phyloP scores from a whole-genome alignment of 2,888 invertebrate species.

The Pyrocoelia pectoralis region DNA sequence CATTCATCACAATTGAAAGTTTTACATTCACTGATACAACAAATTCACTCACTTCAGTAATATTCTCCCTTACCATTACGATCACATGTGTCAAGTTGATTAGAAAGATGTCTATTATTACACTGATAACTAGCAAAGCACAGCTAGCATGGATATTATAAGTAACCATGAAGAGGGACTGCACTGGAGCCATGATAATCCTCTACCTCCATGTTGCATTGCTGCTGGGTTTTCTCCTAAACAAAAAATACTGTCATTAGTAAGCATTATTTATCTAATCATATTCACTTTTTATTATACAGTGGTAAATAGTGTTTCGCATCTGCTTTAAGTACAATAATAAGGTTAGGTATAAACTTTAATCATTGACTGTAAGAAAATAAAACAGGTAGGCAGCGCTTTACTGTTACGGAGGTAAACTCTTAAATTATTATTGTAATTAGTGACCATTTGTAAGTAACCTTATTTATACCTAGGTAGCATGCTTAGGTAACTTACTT shows the following conservation, averaged over 20 bases:
- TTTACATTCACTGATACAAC: background rate
- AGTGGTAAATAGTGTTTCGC: too few relatives aligned
- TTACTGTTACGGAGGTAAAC: too few relatives aligned
- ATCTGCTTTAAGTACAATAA: too few relatives aligned
- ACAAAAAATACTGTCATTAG: conserved; percentile 34
- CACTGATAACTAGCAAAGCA: conserved; percentile 54
- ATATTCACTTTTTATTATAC: too few relatives aligned
- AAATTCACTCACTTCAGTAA: conserved; percentile 7
- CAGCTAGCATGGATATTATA: conserved; percentile 52
- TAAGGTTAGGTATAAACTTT: too few relatives aligned
- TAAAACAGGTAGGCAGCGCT: too few relatives aligned
- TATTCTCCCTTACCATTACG: background rate
- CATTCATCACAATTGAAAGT: background rate
- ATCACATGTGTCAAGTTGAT: conserved; percentile 11
- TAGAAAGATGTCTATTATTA: conserved; percentile 29
- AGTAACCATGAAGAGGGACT: conserved; percentile 59
- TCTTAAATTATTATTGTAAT: too few relatives aligned
- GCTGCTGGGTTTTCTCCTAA: conserved; percentile 64
- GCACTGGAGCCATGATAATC: conserved; percentile 59
- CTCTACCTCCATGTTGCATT: conserved; percentile 63
- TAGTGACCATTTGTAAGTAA: too few relatives aligned
- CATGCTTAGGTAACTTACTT: too few relatives aligned
- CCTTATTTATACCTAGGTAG: too few relatives aligned
- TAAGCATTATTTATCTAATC: background rate
- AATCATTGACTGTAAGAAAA: too few relatives aligned